These are phyloP conservation scores for Scaptomyza caliginosa DNA, from an alignment of 2,888 invertebrate species.

Conservation along the genomic window DNA sequence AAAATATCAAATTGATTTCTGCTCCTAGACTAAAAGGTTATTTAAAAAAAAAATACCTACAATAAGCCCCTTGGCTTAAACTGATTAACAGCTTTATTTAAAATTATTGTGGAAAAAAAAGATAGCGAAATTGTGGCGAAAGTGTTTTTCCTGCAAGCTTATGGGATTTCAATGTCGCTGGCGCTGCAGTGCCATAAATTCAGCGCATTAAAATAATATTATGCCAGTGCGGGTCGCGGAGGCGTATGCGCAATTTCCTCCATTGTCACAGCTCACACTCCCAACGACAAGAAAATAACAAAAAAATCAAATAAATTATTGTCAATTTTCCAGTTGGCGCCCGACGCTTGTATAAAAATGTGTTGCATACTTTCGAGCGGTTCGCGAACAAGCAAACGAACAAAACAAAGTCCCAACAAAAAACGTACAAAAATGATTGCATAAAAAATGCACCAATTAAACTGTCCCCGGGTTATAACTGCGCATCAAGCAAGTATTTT, in stretches of 20 bases:
- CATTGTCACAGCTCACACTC: slow-evolving; percentile 33
- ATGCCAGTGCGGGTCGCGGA: slow-evolving; percentile 23
- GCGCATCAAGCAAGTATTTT: slow-evolving; percentile 79
- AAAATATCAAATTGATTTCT: neutral
- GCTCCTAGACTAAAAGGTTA: too few relatives aligned
- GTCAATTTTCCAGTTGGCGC: slow-evolving; percentile 79
- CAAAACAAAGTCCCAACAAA: neutral
- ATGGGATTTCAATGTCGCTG: slow-evolving; percentile 27
- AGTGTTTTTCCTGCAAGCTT: slow-evolving; percentile 32
- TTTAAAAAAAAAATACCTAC: neutral
- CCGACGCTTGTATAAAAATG: slow-evolving; percentile 39
- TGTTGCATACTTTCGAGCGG: slow-evolving; percentile 52
- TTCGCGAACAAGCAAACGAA: neutral
- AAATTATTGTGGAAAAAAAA: neutral
- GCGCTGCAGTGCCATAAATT: slow-evolving; percentile 62
- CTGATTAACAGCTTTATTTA: neutral
- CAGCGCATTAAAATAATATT: slow-evolving; percentile 74
- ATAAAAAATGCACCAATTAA: slow-evolving; percentile 81
- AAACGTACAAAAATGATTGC: slow-evolving; percentile 34
- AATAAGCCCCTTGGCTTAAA: neutral
- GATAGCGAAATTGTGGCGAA: slow-evolving; percentile 36
- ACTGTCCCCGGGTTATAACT: slow-evolving; percentile 81
- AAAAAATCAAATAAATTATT: slow-evolving; percentile 77
- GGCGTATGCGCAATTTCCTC: slow-evolving; percentile 48
- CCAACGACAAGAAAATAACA: slow-evolving; percentile 3